These are phyloP conservation scores for Atta cephalotes DNA, from an alignment of 1,140 invertebrate genomes.

Conservation along the genomic window DNA sequence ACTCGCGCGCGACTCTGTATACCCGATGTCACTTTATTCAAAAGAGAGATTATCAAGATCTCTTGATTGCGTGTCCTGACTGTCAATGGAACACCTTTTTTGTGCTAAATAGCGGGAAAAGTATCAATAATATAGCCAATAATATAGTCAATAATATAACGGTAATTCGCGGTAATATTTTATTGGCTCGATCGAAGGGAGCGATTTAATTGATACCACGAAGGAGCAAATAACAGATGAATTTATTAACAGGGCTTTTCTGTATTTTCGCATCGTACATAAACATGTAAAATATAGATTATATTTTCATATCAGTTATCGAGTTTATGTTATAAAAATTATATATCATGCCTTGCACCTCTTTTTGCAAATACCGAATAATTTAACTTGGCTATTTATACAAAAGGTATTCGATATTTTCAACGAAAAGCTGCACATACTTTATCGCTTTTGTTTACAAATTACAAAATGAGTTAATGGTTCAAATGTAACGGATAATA, in stretches of 20 bases:
- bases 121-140: neutral
- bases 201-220: conserved; percentile 6
- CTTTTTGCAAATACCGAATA: neutral
- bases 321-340: neutral
- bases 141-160: neutral
- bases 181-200: neutral
- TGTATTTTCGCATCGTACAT: neutral
- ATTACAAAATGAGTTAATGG: neutral
- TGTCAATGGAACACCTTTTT: neutral
- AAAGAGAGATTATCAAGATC: neutral
- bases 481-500: neutral
- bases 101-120: neutral
- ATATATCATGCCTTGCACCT: neutral
- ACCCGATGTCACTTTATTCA: neutral
- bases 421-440: neutral
- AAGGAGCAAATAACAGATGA: neutral
- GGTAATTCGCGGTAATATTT: conserved; percentile 28
- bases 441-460: neutral
- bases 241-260: neutral
- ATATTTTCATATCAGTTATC: neutral
- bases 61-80: neutral
- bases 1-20: too few relatives aligned
- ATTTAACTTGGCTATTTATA: neutral
- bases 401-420: neutral
- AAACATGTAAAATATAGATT: neutral